phyloP scores from a whole-genome alignment of 2,797 vertebrate genomes.

The Premnoplex brunnescens region DNA sequence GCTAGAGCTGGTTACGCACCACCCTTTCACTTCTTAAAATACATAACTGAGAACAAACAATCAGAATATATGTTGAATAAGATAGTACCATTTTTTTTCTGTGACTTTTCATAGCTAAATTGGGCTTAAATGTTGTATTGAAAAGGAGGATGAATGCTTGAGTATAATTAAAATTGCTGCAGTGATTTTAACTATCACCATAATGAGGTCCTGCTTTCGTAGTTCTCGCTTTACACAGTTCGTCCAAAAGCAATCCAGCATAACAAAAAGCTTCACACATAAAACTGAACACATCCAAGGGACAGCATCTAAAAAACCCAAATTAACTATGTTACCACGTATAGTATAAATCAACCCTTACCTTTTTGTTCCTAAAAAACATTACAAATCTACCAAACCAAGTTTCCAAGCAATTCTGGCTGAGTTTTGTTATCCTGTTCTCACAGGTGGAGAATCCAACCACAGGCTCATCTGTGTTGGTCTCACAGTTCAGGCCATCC shows the following conservation, averaged over 20 bases:
- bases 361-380: neutral
- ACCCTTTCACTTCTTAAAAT: neutral
- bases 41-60: neutral
- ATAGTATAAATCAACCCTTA: neutral
- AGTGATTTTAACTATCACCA: neutral
- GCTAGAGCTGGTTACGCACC: neutral
- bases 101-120: neutral
- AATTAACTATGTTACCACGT: neutral
- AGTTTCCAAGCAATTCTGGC: neutral
- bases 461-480: neutral
- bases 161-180: neutral
- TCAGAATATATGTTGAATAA: neutral
- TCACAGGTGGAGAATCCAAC: neutral
- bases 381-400: neutral
- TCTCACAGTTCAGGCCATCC: neutral
- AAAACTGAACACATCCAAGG: neutral
- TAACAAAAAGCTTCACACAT: neutral
- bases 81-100: neutral
- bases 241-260: neutral
- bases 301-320: neutral
- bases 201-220: neutral
- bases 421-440: neutral
- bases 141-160: neutral
- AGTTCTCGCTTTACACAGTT: neutral
- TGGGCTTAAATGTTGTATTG: neutral